Evolutionary conservation across 2,113 vertebrate genomes (phyloP).

Genomic region (Chaetops frenatus): DNA sequence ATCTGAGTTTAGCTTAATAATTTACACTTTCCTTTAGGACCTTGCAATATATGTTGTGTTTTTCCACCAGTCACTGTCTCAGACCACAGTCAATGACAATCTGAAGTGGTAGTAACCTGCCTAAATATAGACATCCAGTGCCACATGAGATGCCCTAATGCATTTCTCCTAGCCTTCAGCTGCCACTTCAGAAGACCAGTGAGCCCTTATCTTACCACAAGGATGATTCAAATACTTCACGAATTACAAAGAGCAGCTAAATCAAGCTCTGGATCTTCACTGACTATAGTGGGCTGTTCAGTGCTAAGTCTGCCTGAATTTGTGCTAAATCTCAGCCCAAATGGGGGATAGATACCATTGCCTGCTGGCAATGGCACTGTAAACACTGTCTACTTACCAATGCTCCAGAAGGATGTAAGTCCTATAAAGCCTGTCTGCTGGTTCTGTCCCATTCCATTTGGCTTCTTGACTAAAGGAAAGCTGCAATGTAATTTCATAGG

Average conservation of each 20-base stretch:
- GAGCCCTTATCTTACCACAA: not conserved
- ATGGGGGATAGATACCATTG: not conserved
- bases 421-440: not conserved
- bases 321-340: not conserved
- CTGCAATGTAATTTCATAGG: not conserved
- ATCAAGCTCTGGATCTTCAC: not conserved
- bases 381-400: not conserved
- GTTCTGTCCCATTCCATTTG: not conserved
- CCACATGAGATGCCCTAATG: not conserved
- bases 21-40: not conserved
- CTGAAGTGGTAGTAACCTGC: not conserved
- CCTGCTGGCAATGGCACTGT: not conserved
- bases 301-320: not conserved
- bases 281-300: not conserved
- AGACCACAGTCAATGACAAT: not conserved
- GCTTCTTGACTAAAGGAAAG: not conserved
- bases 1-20: not conserved
- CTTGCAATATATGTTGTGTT: not conserved
- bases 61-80: not conserved
- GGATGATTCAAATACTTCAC: not conserved
- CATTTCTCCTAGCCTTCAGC: not conserved
- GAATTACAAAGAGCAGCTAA: conserved; percentile 27
- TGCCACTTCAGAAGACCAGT: conserved; percentile 1
- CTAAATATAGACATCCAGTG: not conserved
- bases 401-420: not conserved